Evolutionary conservation across 1,140 invertebrate species (phyloP).

Genomic region (Anadara kagoshimensis): DNA sequence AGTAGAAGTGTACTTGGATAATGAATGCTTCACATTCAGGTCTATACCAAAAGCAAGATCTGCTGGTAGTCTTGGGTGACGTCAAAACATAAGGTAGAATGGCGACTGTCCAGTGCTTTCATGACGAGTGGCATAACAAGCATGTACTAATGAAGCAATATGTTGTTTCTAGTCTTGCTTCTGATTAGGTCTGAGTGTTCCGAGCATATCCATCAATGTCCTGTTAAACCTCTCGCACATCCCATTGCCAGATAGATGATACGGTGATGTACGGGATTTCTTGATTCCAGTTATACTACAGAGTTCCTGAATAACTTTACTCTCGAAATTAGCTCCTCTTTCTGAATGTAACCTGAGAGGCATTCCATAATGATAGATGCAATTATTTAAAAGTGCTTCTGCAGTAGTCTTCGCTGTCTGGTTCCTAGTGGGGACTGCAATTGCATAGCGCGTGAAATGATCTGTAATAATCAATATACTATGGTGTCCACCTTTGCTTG

Average conservation of each 20-base stretch:
- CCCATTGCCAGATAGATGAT: too few species aligned
- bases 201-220: conserved; percentile 6
- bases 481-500: not conserved
- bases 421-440: not conserved
- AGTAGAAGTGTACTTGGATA: too few species aligned
- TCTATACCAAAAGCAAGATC: conserved; percentile 12
- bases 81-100: conserved; percentile 20
- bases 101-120: conserved; percentile 20
- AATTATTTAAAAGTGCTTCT: too few species aligned
- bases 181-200: conserved; percentile 1
- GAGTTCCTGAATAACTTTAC: conserved; percentile 21
- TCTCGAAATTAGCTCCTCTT: conserved; percentile 4
- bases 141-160: conserved; percentile 18
- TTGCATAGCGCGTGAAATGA: conserved; percentile 5
- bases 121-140: conserved; percentile 30
- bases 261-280: too few species aligned
- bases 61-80: conserved; percentile 28
- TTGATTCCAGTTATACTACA: conserved; percentile 12
- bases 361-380: not conserved
- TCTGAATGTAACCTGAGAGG: not conserved
- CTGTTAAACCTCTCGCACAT: conserved; percentile 19
- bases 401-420: conserved; percentile 4
- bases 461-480: conserved; percentile 1
- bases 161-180: conserved; percentile 9
- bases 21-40: too few species aligned